Percentiles rank a stretch among this genome's conserved stretches.
phyloP scores from a whole-genome alignment of 2,888 invertebrate genomes.

The Gari tellinella region DNA sequence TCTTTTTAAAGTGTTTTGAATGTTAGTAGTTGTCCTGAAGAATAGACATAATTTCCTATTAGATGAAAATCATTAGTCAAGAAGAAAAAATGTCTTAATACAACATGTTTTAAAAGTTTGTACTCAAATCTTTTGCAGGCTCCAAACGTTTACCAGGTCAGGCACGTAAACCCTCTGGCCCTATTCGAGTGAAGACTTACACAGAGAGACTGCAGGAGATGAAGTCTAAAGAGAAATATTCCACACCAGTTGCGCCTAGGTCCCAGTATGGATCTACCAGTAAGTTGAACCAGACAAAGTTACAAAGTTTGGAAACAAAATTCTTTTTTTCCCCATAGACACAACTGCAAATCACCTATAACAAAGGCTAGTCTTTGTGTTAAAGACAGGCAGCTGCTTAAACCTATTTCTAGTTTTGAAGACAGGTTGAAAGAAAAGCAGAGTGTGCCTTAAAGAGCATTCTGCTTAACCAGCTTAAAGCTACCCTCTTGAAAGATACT shows the following conservation, averaged over 20 bases:
- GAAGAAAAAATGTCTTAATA: no score
- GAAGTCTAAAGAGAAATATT: constrained; percentile 70
- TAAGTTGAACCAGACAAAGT: constrained; percentile 35
- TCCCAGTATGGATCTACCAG: constrained; percentile 60
- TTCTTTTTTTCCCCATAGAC: no score
- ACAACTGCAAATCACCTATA: no score
- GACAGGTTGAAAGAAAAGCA: neutral
- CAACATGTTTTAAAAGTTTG: no score
- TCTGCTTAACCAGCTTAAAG: neutral
- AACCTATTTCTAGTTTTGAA: neutral
- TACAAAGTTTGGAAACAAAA: no score
- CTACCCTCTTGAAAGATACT: neutral
- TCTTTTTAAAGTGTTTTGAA: no score
- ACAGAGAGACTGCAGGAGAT: constrained; percentile 81
- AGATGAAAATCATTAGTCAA: no score
- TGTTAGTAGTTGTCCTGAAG: no score
- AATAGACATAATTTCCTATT: no score
- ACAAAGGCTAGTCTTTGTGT: no score
- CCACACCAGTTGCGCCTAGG: constrained; percentile 72
- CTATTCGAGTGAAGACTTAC: constrained; percentile 79
- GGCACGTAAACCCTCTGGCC: constrained; percentile 52
- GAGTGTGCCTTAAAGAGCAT: no score
- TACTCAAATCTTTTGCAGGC: constrained; percentile 55
- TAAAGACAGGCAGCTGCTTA: neutral
- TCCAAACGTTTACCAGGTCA: constrained; percentile 53